Evolutionary conservation across 2,797 vertebrate genomes (phyloP), one percentile per base, ranked within the genome.

Genomic region (Spheniscus humboldti): DNA sequence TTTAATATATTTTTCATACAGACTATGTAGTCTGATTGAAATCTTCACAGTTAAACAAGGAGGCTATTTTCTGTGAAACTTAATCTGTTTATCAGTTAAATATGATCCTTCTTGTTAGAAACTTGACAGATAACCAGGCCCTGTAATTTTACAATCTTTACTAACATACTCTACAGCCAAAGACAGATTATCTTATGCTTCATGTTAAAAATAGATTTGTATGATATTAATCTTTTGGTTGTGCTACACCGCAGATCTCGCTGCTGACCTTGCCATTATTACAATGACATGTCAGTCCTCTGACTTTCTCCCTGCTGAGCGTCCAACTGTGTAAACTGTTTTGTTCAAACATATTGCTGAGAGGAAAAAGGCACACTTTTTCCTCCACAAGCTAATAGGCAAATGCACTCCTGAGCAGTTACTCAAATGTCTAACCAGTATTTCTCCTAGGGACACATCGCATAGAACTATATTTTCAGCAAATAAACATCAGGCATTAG

Each of bases 221-320:
- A 45, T 25, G 60, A 52, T 91, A 66, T 82, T 86, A 84, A 91
- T 86, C 81, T 93, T 95, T 72, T 11, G 1, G 53, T 56, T 83
- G 67, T 19, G 66, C 91, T 68, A 25, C 33, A 35, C 66, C 3
- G 3, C 74, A 18, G 8, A 35, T 76, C 14, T 35, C 17, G 5
- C 85, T 82, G 92, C 83, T 64, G 96, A 92, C 92, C 93, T 90
- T 92, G 86, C 43, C 68, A 28, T 57, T 67, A 76, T 25, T 41
- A 31, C 67, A 76, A 5, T 30, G 71, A 77, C 57, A 48, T 43
- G 56, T 52, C 79, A 74, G 75, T 62, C 66, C 91, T 82, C 77
- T 30, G 66, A 80, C 48, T 62, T 76, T 47, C 77, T 74, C n/a
- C 92, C 77, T 81, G 87, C 81, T 94, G 91, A 78, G 76, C 81